These are phyloP conservation scores for Hemicentrotus pulcherrimus DNA, from an alignment of 35 echinoderm and acorn worm genomes.

Conservation along the genomic window DNA sequence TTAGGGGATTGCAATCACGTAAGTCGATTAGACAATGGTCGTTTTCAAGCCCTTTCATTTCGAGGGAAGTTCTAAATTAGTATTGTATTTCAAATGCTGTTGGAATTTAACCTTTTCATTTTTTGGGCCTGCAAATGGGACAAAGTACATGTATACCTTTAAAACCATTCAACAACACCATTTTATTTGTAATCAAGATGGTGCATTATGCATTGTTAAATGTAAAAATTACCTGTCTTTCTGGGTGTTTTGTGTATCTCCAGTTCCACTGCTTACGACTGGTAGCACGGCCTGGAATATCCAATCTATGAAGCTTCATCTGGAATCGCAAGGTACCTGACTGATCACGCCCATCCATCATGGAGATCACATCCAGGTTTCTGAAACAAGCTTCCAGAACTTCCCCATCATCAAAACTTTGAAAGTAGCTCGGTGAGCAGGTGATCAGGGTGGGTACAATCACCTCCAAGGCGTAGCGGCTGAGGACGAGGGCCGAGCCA, in stretches of 20 bases:
- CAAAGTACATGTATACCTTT: too few relatives aligned
- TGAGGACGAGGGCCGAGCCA: conserved; percentile 70
- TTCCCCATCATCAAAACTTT: conserved; percentile 70
- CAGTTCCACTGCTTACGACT: conserved; percentile 67
- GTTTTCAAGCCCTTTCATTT: too few relatives aligned
- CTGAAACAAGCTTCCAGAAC: conserved; percentile 75
- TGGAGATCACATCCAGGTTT: conserved; percentile 32
- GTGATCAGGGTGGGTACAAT: conserved; percentile 41
- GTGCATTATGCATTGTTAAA: not conserved
- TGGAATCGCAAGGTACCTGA: conserved; percentile 64
- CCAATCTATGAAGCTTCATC: conserved; percentile 78
- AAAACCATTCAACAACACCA: too few relatives aligned
- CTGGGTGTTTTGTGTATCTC: conserved; percentile 74
- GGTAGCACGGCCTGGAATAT: conserved; percentile 62
- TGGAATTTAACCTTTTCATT: too few relatives aligned
- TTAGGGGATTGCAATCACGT: too few relatives aligned
- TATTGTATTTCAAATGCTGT: too few relatives aligned
- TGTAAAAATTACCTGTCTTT: conserved; percentile 61
- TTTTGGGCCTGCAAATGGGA: too few relatives aligned
- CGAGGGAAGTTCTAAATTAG: too few relatives aligned
- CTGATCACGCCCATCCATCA: conserved; percentile 61
- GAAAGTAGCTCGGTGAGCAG: conserved; percentile 47
- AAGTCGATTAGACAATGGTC: too few relatives aligned
- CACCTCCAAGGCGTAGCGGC: conserved; percentile 59
- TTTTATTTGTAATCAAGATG: too few relatives aligned